Evolutionary conservation across 2,113 vertebrate genomes (phyloP).

Genomic region (Bos taurus): ARS-UCD2.0 NC_037357.1:76629001-76629500

Average conservation of each 20-base stretch:
- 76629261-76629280: background rate
- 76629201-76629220: background rate
- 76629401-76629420: background rate
- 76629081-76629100: slow-evolving; percentile 3
- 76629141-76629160: slow-evolving; percentile 9
- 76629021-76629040: background rate
- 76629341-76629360: background rate
- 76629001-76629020: slow-evolving; percentile 24
- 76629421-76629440: background rate
- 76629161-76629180: background rate
- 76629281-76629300: background rate
- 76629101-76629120: background rate
- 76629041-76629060: background rate
- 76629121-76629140: slow-evolving; percentile 28
- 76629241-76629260: background rate
- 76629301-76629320: background rate
- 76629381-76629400: background rate
- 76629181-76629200: background rate
- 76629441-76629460: background rate
- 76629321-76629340: background rate
- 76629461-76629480: background rate
- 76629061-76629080: slow-evolving; percentile 18
- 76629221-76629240: background rate
- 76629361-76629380: background rate
- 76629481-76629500: slow-evolving; percentile 18